A percentile compares a stretch with the other conserved stretches of the same genome.
Evolutionary conservation across 92 coral and sea anemone genomes (phyloP).

Genomic region (Porites rus): DNA sequence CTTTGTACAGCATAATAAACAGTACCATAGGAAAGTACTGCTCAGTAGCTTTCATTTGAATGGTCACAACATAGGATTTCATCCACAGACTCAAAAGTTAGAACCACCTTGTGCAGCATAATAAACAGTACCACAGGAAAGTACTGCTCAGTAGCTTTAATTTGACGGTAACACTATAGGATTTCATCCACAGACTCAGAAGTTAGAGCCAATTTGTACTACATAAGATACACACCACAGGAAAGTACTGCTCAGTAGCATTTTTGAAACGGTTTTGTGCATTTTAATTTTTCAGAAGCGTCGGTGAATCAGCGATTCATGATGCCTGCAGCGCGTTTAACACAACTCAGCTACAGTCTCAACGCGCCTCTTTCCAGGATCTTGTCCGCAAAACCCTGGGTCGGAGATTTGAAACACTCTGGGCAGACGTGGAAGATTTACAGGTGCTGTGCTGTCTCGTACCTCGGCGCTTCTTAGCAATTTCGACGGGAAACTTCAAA

Average conservation of each 20-base stretch:
- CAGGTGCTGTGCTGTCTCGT: slow-evolving; percentile 25
- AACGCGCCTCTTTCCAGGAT: slow-evolving; percentile 69
- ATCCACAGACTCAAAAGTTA: neutral
- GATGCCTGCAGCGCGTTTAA: slow-evolving; percentile 80
- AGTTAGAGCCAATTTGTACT: too few relatives aligned
- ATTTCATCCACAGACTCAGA: too few relatives aligned
- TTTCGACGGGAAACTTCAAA: too few relatives aligned
- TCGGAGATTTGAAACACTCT: slow-evolving; percentile 34
- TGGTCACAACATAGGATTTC: neutral
- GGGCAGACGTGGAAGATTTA: slow-evolving; percentile 65
- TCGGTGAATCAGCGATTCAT: slow-evolving; percentile 61
- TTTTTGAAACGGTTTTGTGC: too few relatives aligned
- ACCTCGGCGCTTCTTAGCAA: too few relatives aligned
- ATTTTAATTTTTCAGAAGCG: slow-evolving; percentile 18
- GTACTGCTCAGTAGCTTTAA: too few relatives aligned
- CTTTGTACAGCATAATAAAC: neutral
- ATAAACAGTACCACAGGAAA: neutral
- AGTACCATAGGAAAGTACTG: neutral
- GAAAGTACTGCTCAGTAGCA: too few relatives aligned
- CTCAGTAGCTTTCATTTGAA: neutral
- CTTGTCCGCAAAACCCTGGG: slow-evolving; percentile 59
- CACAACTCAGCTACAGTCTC: slow-evolving; percentile 73
- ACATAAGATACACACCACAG: too few relatives aligned
- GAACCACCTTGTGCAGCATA: neutral
- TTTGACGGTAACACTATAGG: too few relatives aligned